These are phyloP conservation scores for Euschistus heros DNA, from an alignment of 1,140 invertebrate species.

Conservation along the genomic window DNA sequence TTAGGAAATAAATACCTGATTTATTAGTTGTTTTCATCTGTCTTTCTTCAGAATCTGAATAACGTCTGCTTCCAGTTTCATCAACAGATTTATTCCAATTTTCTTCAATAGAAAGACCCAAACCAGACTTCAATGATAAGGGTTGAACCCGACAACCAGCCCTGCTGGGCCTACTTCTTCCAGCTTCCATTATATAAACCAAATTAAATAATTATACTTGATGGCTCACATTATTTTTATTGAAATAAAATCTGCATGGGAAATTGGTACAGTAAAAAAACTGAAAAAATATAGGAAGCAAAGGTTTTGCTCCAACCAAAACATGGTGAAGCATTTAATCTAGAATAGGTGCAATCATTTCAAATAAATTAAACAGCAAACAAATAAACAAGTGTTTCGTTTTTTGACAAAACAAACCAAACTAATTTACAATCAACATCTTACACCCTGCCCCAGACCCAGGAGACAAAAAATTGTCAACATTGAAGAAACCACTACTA, in stretches of 20 bases:
- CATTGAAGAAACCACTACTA: neutral
- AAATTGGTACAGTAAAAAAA: neutral
- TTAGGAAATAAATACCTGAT: conserved; percentile 17
- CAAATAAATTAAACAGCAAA: neutral
- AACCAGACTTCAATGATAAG: conserved; percentile 22
- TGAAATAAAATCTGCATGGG: neutral
- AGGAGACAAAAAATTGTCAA: conserved; percentile 9
- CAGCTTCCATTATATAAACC: conserved; percentile 20
- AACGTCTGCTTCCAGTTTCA: conserved; percentile 29
- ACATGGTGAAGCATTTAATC: neutral
- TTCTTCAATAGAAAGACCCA: conserved; percentile 25
- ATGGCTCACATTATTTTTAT: conserved; percentile 2
- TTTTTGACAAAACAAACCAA: neutral
- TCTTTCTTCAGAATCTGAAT: conserved; percentile 32
- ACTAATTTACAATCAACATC: neutral
- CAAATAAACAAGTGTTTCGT: neutral
- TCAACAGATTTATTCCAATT: conserved; percentile 28
- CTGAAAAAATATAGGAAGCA: neutral
- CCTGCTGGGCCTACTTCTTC: conserved; percentile 25
- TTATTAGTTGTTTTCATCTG: conserved; percentile 24
- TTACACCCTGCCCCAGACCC: conserved; percentile 3
- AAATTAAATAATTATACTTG: neutral
- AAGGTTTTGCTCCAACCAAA: neutral
- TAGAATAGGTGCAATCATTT: neutral
- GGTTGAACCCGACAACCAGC: conserved; percentile 24